Evolutionary conservation across 2,113 vertebrate genomes (phyloP), one percentile per base, ranked within the genome.

Genomic region (Labrus mixtus): DNA sequence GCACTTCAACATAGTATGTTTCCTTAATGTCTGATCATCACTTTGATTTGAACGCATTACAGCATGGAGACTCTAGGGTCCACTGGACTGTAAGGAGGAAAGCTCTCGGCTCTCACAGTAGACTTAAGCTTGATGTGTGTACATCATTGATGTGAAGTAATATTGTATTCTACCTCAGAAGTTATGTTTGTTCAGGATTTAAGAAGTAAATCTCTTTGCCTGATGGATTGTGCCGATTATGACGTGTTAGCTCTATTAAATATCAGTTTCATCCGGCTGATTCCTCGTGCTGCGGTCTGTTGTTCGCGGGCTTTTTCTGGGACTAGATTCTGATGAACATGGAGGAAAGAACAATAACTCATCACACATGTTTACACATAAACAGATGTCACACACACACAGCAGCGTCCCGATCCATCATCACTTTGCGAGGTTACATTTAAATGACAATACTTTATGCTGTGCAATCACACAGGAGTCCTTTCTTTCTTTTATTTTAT

Each of bases 371-470:
- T 41, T 9, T 81, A 77, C 76, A 88, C 78, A 87, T 85, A 84
- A 83, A 85, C 87, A 85, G 76, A 79, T 79, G 65, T 73, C 66
- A 20, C 48, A 48, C 43, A 15, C 62, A 48, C 16, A 22, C 68
- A 11, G 5, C 65, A 56, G 57, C 64, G 39, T 59, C 37, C 60
- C 37, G 81, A 85, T 87, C 66, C 69, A 86, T 73, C 88, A 85
- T 79, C 75, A 29, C 80, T 53, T 79, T 41, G 68, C 39, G 29
- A 78, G 54, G 46, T 76, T 73, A 58, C 71, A 91, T 91, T 93
- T 90, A 67, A 90, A 91, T 93, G 87, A 93, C 89, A 93, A 93
- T 91, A 78, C 87, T 90, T 93, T 89, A 87, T 90, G 90, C 90
- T 91, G 89, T 83, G 90, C 83, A 90, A 91, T 90, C 91, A 91